phyloP scores from a whole-genome alignment of 1,140 invertebrate genomes.

The Leptopilina boulardi region DNA sequence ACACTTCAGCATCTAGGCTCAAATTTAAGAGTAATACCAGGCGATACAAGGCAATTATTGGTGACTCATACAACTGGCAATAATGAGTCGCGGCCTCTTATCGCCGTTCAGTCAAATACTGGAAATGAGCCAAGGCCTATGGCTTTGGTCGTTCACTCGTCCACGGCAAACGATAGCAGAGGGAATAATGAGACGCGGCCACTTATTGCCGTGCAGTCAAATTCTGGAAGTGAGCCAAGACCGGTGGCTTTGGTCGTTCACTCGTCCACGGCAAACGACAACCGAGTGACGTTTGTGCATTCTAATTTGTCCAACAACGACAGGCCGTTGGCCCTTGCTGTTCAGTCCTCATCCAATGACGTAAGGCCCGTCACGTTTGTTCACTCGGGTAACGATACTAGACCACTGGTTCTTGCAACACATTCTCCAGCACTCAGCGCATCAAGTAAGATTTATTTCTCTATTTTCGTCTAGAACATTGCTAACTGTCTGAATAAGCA shows the following conservation, averaged over 20 bases:
- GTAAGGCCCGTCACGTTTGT: conserved; percentile 73
- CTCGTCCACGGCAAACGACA: conserved; percentile 72
- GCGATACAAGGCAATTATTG: conserved; percentile 70
- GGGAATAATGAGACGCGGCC: conserved; percentile 66
- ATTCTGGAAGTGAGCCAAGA: conserved; percentile 68
- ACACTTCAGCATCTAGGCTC: conserved; percentile 70
- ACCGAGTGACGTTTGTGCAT: conserved; percentile 73
- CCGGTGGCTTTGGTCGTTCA: conserved; percentile 74
- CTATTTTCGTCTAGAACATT: not conserved
- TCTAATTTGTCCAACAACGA: conserved; percentile 72
- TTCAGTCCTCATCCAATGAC: conserved; percentile 71
- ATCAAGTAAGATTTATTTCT: conserved; percentile 64
- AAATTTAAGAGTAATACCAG: conserved; percentile 70
- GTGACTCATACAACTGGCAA: conserved; percentile 69
- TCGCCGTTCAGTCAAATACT: conserved; percentile 68
- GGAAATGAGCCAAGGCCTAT: conserved; percentile 71
- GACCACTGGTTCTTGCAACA: conserved; percentile 69
- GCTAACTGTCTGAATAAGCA: not conserved
- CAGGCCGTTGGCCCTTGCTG: conserved; percentile 70
- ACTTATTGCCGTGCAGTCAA: conserved; percentile 68
- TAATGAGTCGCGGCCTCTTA: conserved; percentile 68
- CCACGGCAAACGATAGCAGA: conserved; percentile 71
- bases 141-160: conserved; percentile 73
- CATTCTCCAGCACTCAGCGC: conserved; percentile 70
- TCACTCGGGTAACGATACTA: conserved; percentile 70